Evolutionary conservation across 1,140 invertebrate species (phyloP), one percentile per base, ranked within the genome.

Genomic region (Steinernema feltiae): DNA sequence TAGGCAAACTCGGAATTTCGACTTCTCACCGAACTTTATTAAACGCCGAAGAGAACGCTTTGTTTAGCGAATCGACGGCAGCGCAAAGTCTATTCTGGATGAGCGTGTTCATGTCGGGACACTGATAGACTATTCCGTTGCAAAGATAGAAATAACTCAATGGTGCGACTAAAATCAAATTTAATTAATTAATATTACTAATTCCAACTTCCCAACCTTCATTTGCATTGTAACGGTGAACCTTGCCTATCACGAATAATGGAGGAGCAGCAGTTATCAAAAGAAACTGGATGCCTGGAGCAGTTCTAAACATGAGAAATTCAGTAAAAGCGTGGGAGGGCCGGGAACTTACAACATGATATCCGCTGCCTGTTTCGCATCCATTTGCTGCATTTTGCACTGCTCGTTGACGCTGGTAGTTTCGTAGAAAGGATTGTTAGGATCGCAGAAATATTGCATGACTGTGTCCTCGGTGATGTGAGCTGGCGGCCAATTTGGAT

Each of bases 141-240:
- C 98, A 93, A 70, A 98, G 96, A 86, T 99, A 98, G 88, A 97
- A 99, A 89, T 98, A 94, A 53, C 94, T 92, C 30, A 97, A 86
- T 24, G 96, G 93, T 2, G 92, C 94, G n/a, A 82, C 82, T 82
- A 21, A 75, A 83, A 73, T 30, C 27, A 29, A 24, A 41, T 29
- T 46, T 17, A 21, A 17, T 69, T 18, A 30, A 3, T 2, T 74
- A 7, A 79, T 70, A 29, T 74, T 31, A 12, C 7, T 0, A 17
- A 79, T 0, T n/a, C 1, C 3, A 78, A 30, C 0, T 17, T 63
- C 24, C 32, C 30, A 24, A 75, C 81, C 41, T 48, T 82, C 73
- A 27, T 69, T 41, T 35, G 73, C 32, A 30, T 32, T 73, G 18
- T 24, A 73, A 48, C 80, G 31, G 17, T 77, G 31, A 87, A 98